Evolutionary conservation across 2,888 invertebrate genomes (phyloP), one percentile per base, ranked within the genome.

Genomic region (Eurytoma californica): DNA sequence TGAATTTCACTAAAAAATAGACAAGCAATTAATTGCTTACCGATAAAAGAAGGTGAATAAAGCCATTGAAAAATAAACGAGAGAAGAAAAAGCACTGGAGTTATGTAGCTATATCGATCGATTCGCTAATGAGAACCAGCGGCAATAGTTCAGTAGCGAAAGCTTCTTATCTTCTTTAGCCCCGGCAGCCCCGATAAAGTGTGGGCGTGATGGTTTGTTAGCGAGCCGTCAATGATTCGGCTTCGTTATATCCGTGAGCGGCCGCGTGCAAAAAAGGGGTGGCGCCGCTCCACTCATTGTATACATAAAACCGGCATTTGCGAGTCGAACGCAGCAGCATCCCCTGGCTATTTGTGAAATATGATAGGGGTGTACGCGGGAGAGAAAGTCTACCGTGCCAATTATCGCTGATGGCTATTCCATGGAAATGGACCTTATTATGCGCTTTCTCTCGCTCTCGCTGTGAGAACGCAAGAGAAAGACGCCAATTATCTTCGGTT

Each of bases 371-470:
- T 82, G 83, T 80, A 82, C 79, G 82, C 73, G 82, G 82, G 75
- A 82, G 76, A 80, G 83, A 80, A 83, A 82, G 82, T 57, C 57
- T 20, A 28, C 67, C 72, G 83, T 85, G 89, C 90, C 90, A 90
- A 90, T 90, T 90, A 90, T 86, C 85, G 86, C 82, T 89, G 90
- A 89, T 89, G 88, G 89, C 87, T 89, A 89, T 89, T 88, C 88
- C 87, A 90, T 90, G 90, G 88, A 90, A 89, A 90, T 90, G 87
- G 88, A 86, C 88, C 90, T 89, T 88, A 88, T 90, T 90, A 89
- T 84, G 86, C 82, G 82, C 39, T 58, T 65, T 73, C 67, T 51
- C 20, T 47, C 55, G 18, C 53, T 14, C 49, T 20, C n/a, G n/a
- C 28, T 20, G n/a, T 18, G 72, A 72, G 60, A 70, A 69, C 58